Evolutionary conservation across 2,888 invertebrate genomes (phyloP), one percentile per base, ranked within the genome.

Genomic region (Chironomus riparius): DNA sequence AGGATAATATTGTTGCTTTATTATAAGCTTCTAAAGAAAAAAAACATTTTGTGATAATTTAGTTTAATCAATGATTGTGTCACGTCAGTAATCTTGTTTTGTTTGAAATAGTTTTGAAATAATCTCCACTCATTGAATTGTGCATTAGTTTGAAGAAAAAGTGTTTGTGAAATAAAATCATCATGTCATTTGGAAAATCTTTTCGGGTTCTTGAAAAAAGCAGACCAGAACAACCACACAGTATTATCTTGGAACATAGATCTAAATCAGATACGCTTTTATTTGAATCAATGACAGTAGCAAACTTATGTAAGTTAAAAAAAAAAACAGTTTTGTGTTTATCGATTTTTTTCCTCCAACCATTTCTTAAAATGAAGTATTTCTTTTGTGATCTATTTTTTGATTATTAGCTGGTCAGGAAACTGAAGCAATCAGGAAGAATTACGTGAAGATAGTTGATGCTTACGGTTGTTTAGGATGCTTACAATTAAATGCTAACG

Each of bases 391-490:
- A 10, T 6, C 2, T 21, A 65, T 13, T 21, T 82, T 76, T 79
- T n/a, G n/a, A n/a, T n/a, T 83, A 47, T 81, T 80, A 88, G 94
- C 92, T 78, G 85, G 90, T 56, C 91, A 92, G 83, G 97, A 98
- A 86, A 93, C 93, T 4, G 96, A 97, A 80, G 91, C 92, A 13
- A 89, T 98, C 77, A 92, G 93, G 80, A 92, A 92, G 80, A 91
- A 92, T 80, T 98, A 98, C 82, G 90, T 90, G 13, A 97, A 97
- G 86, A 88, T 97, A 65, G 86, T 93, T 74, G 98, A 99, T 85
- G 97, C 95, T 0, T 98, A 98, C 83, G 98, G 97, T 28, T 95
- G 97, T 81, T 86, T 99, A 76, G 99, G 99, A 68, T 95, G 97
- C 2, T 87, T 99, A 0, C 95, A 95, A 81, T 84, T 95, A 68